phyloP scores from a whole-genome alignment of 1,140 invertebrate species.

The Odontomachus brunneus region DNA sequence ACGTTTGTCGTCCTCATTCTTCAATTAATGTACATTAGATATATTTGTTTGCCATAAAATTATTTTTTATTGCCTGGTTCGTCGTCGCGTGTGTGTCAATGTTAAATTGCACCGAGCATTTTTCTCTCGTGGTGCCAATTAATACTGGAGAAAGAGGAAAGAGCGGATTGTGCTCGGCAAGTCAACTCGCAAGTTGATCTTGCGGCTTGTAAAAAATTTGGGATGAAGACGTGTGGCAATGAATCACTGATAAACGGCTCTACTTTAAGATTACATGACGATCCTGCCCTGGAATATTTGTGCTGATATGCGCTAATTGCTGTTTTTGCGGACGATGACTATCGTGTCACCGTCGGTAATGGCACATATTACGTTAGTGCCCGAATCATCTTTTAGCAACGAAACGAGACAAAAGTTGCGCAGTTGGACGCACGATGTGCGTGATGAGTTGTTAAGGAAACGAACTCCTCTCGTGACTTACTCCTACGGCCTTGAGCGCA shows the following conservation, averaged over 20 bases:
- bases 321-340: neutral
- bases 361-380: conserved; percentile 12
- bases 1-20: too few relatives aligned
- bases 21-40: too few relatives aligned
- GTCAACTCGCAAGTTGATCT: conserved; percentile 24
- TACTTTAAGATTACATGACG: conserved; percentile 48
- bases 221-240: conserved; percentile 4
- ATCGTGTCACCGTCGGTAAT: conserved; percentile 2
- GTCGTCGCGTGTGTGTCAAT: neutral
- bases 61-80: neutral
- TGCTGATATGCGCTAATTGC: conserved; percentile 8
- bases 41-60: too few relatives aligned
- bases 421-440: neutral
- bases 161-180: neutral
- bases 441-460: neutral
- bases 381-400: neutral
- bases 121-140: conserved; percentile 17
- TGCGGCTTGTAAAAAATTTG: conserved; percentile 27
- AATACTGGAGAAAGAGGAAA: neutral
- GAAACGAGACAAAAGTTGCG: neutral
- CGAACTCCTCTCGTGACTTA: conserved; percentile 4
- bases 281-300: neutral
- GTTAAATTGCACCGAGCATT: conserved; percentile 15
- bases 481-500: neutral
- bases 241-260: conserved; percentile 61